These are phyloP conservation scores for Eremobia ochroleuca DNA, from an alignment of 2,888 invertebrate species.

Conservation along the genomic window DNA sequence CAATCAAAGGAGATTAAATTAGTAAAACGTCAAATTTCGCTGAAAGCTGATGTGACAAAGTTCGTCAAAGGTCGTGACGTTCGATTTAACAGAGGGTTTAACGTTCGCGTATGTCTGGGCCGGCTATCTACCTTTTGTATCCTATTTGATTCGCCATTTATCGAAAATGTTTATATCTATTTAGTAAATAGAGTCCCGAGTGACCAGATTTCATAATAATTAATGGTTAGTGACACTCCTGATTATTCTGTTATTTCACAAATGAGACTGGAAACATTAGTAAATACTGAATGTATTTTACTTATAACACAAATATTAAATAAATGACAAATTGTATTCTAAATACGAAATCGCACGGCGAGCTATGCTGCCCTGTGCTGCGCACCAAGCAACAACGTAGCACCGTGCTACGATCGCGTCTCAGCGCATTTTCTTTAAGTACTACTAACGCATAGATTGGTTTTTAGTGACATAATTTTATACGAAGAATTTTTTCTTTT, in stretches of 20 bases:
- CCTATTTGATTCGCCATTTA: conserved; percentile 21
- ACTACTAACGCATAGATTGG: too few species aligned
- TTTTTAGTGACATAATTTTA: not conserved
- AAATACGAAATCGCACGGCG: not conserved
- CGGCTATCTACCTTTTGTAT: conserved; percentile 1
- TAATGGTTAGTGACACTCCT: not conserved
- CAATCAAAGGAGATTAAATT: conserved; percentile 3
- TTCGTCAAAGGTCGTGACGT: conserved; percentile 17
- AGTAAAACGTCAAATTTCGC: conserved; percentile 9
- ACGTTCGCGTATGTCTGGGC: not conserved
- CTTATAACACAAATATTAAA: not conserved
- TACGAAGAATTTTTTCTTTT: too few species aligned
- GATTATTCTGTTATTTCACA: not conserved
- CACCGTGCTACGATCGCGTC: conserved; percentile 23
- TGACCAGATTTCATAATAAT: conserved; percentile 11
- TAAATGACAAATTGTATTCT: not conserved
- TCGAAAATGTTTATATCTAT: not conserved
- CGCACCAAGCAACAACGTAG: conserved; percentile 17
- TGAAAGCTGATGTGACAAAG: conserved; percentile 11
- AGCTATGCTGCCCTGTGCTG: conserved; percentile 1
- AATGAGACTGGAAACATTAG: not conserved
- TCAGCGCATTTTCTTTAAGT: not conserved
- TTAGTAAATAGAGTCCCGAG: conserved; percentile 1
- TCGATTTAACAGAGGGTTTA: conserved; percentile 2
- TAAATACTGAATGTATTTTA: not conserved